Conservation (phyloP, 2,797 vertebrate species). For the Coccyzus lansbergi region DNA sequence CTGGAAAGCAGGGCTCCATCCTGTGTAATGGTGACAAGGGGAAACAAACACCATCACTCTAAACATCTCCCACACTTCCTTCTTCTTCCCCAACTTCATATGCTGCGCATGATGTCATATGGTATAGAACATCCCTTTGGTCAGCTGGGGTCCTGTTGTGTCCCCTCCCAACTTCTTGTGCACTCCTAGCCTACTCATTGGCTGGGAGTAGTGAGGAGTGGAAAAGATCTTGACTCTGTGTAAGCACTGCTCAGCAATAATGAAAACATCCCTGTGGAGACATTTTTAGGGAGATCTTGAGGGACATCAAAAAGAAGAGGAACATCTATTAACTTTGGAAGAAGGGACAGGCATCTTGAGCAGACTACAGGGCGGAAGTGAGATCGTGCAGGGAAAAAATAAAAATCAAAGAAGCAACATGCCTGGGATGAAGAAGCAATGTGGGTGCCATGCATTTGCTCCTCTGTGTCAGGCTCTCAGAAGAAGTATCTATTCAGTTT, state of each 20-base stretch:
- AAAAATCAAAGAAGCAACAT: not conserved
- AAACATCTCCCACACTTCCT: fast-evolving
- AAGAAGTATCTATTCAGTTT: not conserved
- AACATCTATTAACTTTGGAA: too few species aligned
- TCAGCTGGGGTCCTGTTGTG: not conserved
- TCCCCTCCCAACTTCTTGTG: fast-evolving
- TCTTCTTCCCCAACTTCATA: not conserved
- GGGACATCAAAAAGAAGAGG: too few species aligned
- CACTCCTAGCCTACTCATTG: fast-evolving
- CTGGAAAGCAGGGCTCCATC: not conserved
- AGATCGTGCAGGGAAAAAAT: too few species aligned
- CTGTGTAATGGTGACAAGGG: fast-evolving
- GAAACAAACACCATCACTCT: fast-evolving
- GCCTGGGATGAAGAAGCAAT: not conserved
- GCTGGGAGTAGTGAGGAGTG: not conserved
- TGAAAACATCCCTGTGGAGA: not conserved
- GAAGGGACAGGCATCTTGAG: too few species aligned
- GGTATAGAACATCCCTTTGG: not conserved
- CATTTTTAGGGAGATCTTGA: too few species aligned
- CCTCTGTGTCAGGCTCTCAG: not conserved
- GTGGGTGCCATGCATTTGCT: not conserved
- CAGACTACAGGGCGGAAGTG: too few species aligned
- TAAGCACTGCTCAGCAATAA: not conserved
- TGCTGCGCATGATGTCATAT: fast-evolving
- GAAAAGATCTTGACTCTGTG: not conserved